Evolutionary conservation across 2,888 invertebrate genomes (phyloP).

Genomic region (Colostygia pectinataria): DNA sequence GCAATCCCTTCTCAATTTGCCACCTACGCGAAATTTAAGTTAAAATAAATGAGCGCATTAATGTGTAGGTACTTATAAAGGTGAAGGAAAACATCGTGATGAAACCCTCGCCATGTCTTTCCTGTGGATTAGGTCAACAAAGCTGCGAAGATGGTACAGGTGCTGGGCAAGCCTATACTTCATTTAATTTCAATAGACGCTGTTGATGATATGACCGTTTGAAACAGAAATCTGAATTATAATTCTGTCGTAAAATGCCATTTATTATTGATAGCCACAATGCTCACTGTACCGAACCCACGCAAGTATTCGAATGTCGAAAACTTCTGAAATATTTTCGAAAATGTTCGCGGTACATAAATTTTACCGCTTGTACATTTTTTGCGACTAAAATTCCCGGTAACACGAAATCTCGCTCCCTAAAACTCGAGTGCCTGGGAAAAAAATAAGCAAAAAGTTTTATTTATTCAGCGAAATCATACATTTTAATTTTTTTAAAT

Average conservation of each 20-base stretch:
- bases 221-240: too few relatives aligned
- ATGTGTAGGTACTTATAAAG: too few relatives aligned
- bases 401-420: constrained; percentile 23
- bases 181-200: too few relatives aligned
- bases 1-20: too few relatives aligned
- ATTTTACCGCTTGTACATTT: constrained; percentile 17
- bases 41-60: too few relatives aligned
- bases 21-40: too few relatives aligned
- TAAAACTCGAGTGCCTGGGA: constrained; percentile 20
- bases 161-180: too few relatives aligned
- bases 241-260: background rate
- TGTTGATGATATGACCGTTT: too few relatives aligned
- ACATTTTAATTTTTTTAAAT: background rate
- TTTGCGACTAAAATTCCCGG: constrained; percentile 21
- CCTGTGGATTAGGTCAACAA: too few relatives aligned
- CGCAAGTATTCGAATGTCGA: constrained; percentile 4
- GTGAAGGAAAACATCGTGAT: too few relatives aligned
- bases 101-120: too few relatives aligned
- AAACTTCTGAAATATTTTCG: constrained; percentile 20
- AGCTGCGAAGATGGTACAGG: too few relatives aligned
- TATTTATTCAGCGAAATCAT: constrained; percentile 19
- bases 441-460: constrained; percentile 24
- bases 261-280: constrained; percentile 4
- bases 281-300: background rate
- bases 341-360: constrained; percentile 5